Evolutionary conservation across 2,797 vertebrate species (phyloP), one percentile per base, ranked within the genome.

Genomic region (Gila robusta): DNA sequence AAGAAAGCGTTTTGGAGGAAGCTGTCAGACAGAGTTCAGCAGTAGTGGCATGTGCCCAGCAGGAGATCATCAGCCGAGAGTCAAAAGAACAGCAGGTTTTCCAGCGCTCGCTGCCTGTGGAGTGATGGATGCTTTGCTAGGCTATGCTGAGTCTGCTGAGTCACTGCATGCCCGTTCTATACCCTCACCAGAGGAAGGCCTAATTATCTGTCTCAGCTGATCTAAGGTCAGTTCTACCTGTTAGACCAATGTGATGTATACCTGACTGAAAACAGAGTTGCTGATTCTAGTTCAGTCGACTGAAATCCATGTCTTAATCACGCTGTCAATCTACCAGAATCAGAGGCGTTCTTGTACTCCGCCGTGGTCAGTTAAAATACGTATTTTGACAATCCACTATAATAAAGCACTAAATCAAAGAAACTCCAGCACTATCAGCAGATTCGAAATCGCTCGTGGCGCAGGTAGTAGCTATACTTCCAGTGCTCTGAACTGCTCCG

Each of bases 121-220:
- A 6, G 88, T 88, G 92, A 94, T 90, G 89, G 90, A 93, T 91
- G 87, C 88, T 83, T 87, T 90, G 91, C 89, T 87, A 88, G 77
- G 82, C 90, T 90, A 78, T 26, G 87, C 89, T 70, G 86, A 91
- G 84, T 56, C 62, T 73, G 92, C 92, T 93, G 93, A 94, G 89
- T 94, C 94, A 93, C 91, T 90, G 82, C 88, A 88, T 74, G 41
- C 89, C 91, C 91, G 91, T 89, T 87, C 85, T 49, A 23, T 59
- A 84, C 66, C 80, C 80, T 84, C 87, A 89, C 92, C 89, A 88
- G 21, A 12, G 88, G 88, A 21, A 14, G 88, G 88, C 81, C 81
- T 23, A 59, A 84, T 67, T 67, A 81, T 47, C 79, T 32, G 47
- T 82, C 87, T 56, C 41, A 23, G 4, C 82, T 37, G 79, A 35